These are phyloP conservation scores for Acromyrmex heyeri DNA, from an alignment of 1,140 invertebrate genomes.

Conservation along the genomic window DNA sequence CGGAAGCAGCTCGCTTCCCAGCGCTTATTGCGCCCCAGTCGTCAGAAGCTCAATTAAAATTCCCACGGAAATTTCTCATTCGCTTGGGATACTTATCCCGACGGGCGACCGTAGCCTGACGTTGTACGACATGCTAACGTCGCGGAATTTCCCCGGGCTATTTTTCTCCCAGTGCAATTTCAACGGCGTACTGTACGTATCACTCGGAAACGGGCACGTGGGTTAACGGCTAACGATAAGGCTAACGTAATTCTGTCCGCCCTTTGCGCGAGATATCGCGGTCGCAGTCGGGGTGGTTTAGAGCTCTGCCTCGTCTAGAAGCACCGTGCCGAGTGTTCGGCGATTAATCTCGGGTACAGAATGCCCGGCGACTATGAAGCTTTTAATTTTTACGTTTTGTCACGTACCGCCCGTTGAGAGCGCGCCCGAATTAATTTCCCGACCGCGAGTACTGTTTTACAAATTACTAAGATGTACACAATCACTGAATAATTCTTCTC, in stretches of 20 bases:
- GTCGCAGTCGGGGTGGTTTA: conserved; percentile 40
- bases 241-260: conserved; percentile 67
- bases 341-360: conserved; percentile 51
- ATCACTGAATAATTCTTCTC: neutral
- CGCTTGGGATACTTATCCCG: conserved; percentile 60
- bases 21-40: conserved; percentile 75
- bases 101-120: conserved; percentile 4
- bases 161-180: conserved; percentile 65
- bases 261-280: conserved; percentile 65
- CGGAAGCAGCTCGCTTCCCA: neutral
- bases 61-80: conserved; percentile 81
- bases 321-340: conserved; percentile 30
- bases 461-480: conserved; percentile 19
- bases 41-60: conserved; percentile 82
- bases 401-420: conserved; percentile 38
- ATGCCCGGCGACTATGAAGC: conserved; percentile 44
- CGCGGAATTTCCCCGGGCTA: conserved; percentile 56
- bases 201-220: conserved; percentile 47
- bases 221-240: conserved; percentile 66
- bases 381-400: conserved; percentile 56
- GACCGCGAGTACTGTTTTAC: neutral
- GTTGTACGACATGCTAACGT: conserved; percentile 57
- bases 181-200: conserved; percentile 35
- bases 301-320: conserved; percentile 41
- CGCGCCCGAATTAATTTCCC: conserved; percentile 44